phyloP scores from a whole-genome alignment of 64 coral and sea anemone species.

The Montipora foliosa region DNA sequence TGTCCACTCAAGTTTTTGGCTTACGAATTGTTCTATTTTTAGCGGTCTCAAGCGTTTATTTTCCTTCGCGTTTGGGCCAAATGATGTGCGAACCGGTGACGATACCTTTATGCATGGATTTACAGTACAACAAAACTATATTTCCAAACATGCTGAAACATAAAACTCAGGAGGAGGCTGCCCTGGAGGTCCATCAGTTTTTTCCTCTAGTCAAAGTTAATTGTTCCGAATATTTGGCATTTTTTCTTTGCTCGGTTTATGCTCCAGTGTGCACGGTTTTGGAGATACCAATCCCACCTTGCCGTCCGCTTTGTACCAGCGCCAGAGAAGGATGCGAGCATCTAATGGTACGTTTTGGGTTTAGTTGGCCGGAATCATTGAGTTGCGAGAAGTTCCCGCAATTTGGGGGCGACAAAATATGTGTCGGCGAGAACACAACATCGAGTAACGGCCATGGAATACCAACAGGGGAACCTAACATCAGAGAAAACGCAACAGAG shows the following conservation, averaged over 20 bases:
- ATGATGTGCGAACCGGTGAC: conserved; percentile 88
- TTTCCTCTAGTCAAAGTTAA: conserved; percentile 86
- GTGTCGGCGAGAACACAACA: conserved; percentile 91
- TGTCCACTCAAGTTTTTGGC: neutral
- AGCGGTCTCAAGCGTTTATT: conserved; percentile 71
- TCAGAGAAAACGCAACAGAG: neutral
- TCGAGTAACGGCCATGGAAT: neutral
- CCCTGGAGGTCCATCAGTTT: conserved; percentile 91
- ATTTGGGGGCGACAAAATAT: conserved; percentile 50
- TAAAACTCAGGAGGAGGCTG: conserved; percentile 87
- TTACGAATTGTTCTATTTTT: conserved; percentile 48
- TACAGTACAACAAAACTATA: conserved; percentile 90
- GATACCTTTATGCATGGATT: conserved; percentile 77
- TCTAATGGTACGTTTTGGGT: conserved; percentile 82
- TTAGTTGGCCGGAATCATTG: conserved; percentile 89
- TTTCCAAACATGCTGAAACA: conserved; percentile 92
- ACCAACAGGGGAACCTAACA: neutral
- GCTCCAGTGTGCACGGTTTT: conserved; percentile 85
- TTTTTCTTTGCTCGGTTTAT: conserved; percentile 95
- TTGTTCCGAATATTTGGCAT: conserved; percentile 87
- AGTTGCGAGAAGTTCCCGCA: conserved; percentile 76
- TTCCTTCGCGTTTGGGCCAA: conserved; percentile 62
- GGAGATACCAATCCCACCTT: conserved; percentile 79
- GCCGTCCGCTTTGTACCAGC: conserved; percentile 76
- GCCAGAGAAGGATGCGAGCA: conserved; percentile 75